Evolutionary conservation across 2,113 vertebrate species (phyloP).

Genomic region (Platysteira castanea): DNA sequence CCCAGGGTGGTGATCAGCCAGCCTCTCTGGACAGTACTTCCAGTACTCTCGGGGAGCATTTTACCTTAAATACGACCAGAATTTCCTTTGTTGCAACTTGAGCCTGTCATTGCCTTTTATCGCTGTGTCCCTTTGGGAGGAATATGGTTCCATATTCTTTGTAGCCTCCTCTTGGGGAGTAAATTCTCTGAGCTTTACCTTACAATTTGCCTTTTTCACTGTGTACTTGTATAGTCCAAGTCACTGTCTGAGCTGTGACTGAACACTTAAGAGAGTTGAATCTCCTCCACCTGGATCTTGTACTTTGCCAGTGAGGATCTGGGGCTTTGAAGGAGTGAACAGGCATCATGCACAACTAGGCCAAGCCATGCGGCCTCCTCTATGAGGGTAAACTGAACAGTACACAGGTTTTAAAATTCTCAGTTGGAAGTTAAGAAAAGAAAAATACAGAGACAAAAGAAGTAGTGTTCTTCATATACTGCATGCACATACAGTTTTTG

Average conservation of each 20-base stretch:
- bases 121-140: not conserved
- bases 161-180: not conserved
- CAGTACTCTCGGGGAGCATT: not conserved
- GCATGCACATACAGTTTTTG: fast-evolving
- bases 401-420: not conserved
- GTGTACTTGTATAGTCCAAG: not conserved
- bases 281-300: not conserved
- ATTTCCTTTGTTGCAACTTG: not conserved
- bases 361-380: not conserved
- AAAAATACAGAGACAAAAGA: not conserved
- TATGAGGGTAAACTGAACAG: not conserved
- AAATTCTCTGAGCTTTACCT: not conserved
- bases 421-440: not conserved
- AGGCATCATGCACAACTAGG: not conserved
- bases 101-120: not conserved
- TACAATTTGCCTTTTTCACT: not conserved
- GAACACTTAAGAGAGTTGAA: not conserved
- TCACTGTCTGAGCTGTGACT: not conserved
- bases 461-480: not conserved
- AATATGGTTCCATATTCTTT: not conserved
- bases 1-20: not conserved
- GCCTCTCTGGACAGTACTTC: not conserved
- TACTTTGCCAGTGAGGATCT: not conserved
- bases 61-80: not conserved
- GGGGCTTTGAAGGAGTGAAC: not conserved